These are phyloP conservation scores for Nysson spinosus DNA, from an alignment of 2,888 invertebrate species.

Conservation along the genomic window DNA sequence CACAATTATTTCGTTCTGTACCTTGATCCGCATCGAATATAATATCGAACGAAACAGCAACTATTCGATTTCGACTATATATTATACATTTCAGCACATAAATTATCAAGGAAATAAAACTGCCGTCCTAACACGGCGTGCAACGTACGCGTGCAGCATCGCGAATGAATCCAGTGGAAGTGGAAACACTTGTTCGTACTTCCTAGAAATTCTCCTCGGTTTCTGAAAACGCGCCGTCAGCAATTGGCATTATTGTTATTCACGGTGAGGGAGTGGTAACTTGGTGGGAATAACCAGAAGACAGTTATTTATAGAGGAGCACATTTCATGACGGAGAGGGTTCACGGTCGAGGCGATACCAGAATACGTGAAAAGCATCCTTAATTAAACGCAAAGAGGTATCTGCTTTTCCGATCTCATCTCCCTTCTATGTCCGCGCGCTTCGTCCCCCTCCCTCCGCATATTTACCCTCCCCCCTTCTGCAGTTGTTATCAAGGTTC, in stretches of 20 bases:
- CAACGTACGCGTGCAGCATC: too few relatives aligned
- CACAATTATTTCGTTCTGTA: too few relatives aligned
- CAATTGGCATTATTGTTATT: not conserved
- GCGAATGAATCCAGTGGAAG: too few relatives aligned
- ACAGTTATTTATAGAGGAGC: slow-evolving; percentile 13
- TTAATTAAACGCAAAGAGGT: slow-evolving; percentile 32
- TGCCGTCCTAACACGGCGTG: too few relatives aligned
- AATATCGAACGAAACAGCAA: too few relatives aligned
- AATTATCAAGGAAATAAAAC: too few relatives aligned
- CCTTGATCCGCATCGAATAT: too few relatives aligned
- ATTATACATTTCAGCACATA: too few relatives aligned
- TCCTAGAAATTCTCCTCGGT: not conserved
- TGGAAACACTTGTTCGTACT: too few relatives aligned
- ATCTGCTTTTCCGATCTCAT: slow-evolving; percentile 35
- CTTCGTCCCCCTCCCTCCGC: slow-evolving; percentile 13
- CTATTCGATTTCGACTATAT: too few relatives aligned
- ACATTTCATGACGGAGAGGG: not conserved
- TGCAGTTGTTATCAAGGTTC: slow-evolving; percentile 42
- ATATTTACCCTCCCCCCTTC: too few relatives aligned
- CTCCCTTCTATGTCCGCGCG: slow-evolving; percentile 8
- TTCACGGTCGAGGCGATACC: slow-evolving; percentile 10
- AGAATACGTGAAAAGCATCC: slow-evolving; percentile 35
- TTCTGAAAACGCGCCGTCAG: not conserved
- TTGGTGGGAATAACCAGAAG: not conserved
- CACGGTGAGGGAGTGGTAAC: not conserved